A percentile compares a stretch with the other conserved stretches of the same genome.
phyloP scores from a whole-genome alignment of 1,140 invertebrate species.

The Macrobrachium rosenbergii region DNA sequence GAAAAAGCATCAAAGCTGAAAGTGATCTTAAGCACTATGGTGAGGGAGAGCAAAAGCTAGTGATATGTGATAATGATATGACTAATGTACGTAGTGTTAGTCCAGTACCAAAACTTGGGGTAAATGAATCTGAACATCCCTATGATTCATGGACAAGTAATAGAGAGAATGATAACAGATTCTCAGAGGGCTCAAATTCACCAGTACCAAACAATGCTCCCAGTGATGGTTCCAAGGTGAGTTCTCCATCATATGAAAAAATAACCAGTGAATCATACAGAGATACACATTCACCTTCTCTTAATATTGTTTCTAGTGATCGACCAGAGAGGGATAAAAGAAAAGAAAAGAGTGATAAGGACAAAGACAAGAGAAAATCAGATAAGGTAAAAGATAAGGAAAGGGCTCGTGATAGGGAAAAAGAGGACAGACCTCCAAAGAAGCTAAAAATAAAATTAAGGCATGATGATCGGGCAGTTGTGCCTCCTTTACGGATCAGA shows the following conservation, averaged over 20 bases:
- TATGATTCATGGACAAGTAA: conserved; percentile 4
- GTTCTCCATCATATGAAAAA: conserved; percentile 10
- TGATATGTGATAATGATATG: conserved; percentile 53
- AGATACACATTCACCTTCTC: conserved; percentile 31
- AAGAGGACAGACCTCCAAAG: conserved; percentile 53
- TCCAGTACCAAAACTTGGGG: conserved; percentile 22
- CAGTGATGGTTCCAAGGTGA: neutral
- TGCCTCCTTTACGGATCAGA: conserved; percentile 53
- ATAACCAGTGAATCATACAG: conserved; percentile 14
- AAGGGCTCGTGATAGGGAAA: conserved; percentile 50
- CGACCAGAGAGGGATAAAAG: conserved; percentile 52
- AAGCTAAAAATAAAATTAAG: conserved; percentile 58
- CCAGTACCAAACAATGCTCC: neutral
- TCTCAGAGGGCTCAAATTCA: conserved; percentile 31
- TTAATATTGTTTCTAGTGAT: conserved; percentile 37
- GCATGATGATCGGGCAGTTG: conserved; percentile 42
- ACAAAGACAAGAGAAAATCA: conserved; percentile 52
- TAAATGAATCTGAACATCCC: conserved; percentile 13
- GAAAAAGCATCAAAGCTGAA: neutral
- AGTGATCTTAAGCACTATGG: conserved; percentile 1
- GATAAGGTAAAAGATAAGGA: conserved; percentile 52
- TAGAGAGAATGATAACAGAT: neutral
- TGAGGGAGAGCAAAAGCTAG: conserved; percentile 44
- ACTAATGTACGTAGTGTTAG: neutral
- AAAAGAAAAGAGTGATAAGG: conserved; percentile 33